Percentiles rank a stretch among this genome's conserved stretches.
phyloP scores from a whole-genome alignment of 2,113 vertebrate genomes.

The Ammodramus savannarum region DNA sequence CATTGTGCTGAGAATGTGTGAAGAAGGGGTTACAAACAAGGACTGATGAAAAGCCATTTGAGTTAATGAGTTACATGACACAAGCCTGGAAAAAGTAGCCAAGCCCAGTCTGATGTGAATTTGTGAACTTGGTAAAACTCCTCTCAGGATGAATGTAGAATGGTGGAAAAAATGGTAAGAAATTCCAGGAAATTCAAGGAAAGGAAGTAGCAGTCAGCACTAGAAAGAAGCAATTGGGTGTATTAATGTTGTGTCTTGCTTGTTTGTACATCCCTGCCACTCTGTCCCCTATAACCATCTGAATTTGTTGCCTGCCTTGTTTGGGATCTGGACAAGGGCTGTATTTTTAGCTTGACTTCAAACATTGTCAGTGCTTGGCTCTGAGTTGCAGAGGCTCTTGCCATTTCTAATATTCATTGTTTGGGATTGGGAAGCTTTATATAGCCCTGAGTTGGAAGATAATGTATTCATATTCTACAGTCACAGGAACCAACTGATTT shows the following conservation, averaged over 20 bases:
- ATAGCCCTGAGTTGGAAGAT: neutral
- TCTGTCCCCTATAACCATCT: neutral
- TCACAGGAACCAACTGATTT: neutral
- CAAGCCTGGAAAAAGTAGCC: neutral
- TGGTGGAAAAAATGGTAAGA: neutral
- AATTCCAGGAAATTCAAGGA: neutral
- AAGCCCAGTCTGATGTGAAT: neutral
- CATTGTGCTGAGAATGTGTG: neutral
- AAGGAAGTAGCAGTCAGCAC: neutral
- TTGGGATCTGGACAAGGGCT: neutral
- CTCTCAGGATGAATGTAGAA: neutral
- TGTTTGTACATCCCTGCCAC: neutral
- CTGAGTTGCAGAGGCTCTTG: neutral
- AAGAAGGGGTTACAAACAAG: neutral
- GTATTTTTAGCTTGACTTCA: constrained; percentile 45
- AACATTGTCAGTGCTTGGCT: constrained; percentile 20
- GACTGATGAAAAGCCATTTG: neutral
- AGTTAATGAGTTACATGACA: neutral
- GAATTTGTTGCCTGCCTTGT: neutral
- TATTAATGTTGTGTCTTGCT: neutral
- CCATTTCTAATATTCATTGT: constrained; percentile 13
- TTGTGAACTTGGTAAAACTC: neutral
- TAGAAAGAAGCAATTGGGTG: neutral
- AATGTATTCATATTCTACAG: neutral
- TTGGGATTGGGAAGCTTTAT: constrained; percentile 13